Conservation (phyloP, 2,888 invertebrate species). For the Nomada hirtipes region DNA sequence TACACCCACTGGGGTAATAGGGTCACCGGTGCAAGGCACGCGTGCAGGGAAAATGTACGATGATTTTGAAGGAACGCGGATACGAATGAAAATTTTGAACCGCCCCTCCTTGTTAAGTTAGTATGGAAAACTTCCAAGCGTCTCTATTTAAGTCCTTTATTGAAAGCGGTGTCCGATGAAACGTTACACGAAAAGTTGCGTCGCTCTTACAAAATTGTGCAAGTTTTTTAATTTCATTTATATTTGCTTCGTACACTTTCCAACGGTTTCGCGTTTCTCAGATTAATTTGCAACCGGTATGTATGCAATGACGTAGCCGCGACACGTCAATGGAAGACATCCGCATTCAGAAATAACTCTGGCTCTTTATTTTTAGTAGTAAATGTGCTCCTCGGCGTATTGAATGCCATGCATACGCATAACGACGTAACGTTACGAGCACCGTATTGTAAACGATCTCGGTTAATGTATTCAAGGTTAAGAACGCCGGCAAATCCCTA, state of each 20-base stretch:
- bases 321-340: conserved; percentile 63
- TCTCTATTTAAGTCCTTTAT: too few species aligned
- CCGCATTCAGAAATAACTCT: conserved; percentile 70
- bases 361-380: conserved; percentile 71
- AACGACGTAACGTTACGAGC: background rate
- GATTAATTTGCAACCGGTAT: background rate
- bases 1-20: conserved; percentile 5
- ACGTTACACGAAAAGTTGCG: background rate
- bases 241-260: background rate
- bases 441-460: background rate
- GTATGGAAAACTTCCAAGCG: too few species aligned
- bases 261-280: background rate
- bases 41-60: background rate
- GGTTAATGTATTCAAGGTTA: conserved; percentile 27
- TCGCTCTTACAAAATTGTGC: background rate
- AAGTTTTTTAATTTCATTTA: background rate
- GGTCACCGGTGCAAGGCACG: conserved; percentile 15
- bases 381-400: conserved; percentile 56
- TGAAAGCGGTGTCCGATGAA: too few species aligned
- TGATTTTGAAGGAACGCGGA: background rate
- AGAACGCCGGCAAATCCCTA: conserved; percentile 18
- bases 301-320: conserved; percentile 25
- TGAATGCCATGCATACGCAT: conserved; percentile 16
- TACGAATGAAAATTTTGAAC: background rate
- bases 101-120: background rate